These are phyloP conservation scores for Acholoe squamosa DNA, from an alignment of 2,888 invertebrate genomes.

Conservation along the genomic window DNA sequence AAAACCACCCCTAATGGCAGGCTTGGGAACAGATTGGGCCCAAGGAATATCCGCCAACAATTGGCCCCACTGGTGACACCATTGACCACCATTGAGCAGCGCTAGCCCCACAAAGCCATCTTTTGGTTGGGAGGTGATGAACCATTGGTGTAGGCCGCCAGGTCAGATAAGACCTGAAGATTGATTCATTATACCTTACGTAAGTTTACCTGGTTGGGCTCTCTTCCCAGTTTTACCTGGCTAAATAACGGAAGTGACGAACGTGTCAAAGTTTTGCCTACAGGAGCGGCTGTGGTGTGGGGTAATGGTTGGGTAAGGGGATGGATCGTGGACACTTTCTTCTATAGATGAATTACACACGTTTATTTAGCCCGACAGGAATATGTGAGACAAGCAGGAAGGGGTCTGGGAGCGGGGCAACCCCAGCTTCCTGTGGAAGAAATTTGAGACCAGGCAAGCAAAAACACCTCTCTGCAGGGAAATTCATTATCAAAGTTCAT, in stretches of 20 bases:
- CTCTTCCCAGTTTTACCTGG: background rate
- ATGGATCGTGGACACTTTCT: conserved; percentile 29
- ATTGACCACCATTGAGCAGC: background rate
- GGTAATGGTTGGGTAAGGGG: background rate
- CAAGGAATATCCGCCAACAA: conserved; percentile 17
- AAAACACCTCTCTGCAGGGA: too few relatives aligned
- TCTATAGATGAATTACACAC: background rate
- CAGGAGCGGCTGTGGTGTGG: background rate
- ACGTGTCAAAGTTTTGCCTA: conserved; percentile 31
- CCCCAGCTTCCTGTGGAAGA: too few relatives aligned
- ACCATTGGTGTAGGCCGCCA: conserved; percentile 23
- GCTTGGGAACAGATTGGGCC: conserved; percentile 31
- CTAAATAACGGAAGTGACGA: background rate
- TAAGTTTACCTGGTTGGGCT: background rate
- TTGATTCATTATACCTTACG: conserved; percentile 54
- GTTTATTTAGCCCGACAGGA: too few relatives aligned
- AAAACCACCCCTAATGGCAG: conserved; percentile 29
- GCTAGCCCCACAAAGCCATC: background rate
- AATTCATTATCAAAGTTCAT: too few relatives aligned
- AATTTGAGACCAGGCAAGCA: too few relatives aligned
- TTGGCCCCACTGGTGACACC: background rate
- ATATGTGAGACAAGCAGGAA: too few relatives aligned
- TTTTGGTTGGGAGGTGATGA: conserved; percentile 41
- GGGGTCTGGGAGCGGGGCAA: too few relatives aligned
- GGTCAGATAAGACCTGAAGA: background rate